These are phyloP conservation scores for Scomber japonicus DNA, from an alignment of 2,113 vertebrate species.

Conservation along the genomic window DNA sequence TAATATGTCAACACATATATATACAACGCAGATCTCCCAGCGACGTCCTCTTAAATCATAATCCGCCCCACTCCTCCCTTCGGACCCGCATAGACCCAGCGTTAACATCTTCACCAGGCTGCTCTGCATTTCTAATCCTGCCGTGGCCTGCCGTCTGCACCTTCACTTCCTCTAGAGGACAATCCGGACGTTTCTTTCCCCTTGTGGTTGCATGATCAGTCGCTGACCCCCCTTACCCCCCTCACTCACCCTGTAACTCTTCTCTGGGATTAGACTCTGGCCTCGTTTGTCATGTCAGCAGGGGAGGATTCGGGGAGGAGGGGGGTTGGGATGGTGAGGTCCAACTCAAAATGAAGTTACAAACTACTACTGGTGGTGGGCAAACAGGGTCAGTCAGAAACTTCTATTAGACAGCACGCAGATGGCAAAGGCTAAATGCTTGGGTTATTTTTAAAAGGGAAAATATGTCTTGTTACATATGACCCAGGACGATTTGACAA, in stretches of 20 bases:
- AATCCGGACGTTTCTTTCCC: slow-evolving; percentile 52
- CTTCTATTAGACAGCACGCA: not conserved
- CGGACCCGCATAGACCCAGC: slow-evolving; percentile 23
- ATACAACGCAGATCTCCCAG: slow-evolving; percentile 10
- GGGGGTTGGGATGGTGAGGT: slow-evolving; percentile 14
- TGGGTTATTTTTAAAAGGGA: slow-evolving; percentile 1
- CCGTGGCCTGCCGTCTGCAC: slow-evolving; percentile 47
- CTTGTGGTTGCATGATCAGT: slow-evolving; percentile 51
- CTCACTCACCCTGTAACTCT: slow-evolving; percentile 59
- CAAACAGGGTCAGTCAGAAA: slow-evolving; percentile 28
- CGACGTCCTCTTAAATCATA: slow-evolving; percentile 60
- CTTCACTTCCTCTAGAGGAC: slow-evolving; percentile 68
- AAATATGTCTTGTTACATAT: slow-evolving; percentile 6
- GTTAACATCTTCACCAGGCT: slow-evolving; percentile 65
- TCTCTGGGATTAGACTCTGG: slow-evolving; percentile 67
- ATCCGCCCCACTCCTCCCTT: slow-evolving; percentile 46
- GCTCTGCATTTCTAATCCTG: slow-evolving; percentile 56
- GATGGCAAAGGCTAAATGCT: slow-evolving; percentile 4
- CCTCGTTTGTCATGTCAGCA: slow-evolving; percentile 77
- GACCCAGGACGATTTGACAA: not conserved
- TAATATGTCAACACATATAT: slow-evolving; percentile 30
- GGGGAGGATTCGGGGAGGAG: slow-evolving; percentile 31
- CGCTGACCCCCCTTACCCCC: slow-evolving; percentile 67
- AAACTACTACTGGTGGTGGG: slow-evolving; percentile 22
- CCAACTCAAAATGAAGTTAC: slow-evolving; percentile 50